Base-by-base conservation (phyloP, 2,113 vertebrate species). In the Grallaria varia region DNA sequence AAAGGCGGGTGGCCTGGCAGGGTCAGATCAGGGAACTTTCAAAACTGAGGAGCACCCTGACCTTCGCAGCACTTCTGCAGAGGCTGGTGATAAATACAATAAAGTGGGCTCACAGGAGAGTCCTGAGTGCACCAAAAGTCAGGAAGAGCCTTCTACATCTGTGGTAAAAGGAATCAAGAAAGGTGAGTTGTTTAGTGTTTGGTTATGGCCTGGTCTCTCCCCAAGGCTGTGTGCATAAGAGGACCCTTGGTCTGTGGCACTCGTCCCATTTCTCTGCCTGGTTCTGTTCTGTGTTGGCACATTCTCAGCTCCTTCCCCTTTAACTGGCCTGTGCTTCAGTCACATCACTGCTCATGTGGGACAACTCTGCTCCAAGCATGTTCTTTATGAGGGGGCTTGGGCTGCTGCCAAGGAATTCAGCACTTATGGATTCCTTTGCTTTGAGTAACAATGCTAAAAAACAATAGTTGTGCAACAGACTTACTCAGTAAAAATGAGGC, bases 71-170 rank as follows among this genome's bases (percentile, higher is more conserved):
- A 19, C 55, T 45, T 59, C 93, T 88, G 39, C 89, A 53, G 84
- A 84, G 71, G 28, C 0, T 27, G 69, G 9, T 24, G 86, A n/a
- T 35, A 9, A 35, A 23, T 25, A 37, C 45, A 40, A 2, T 4
- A 3, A 53, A 47, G 80, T 6, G 55, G 50, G 59, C 94, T n/a
- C 95, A 85, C 67, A 33, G 55, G 87, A 95, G 97, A 55, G 90
- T 55, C 19, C 92, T 8, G 62, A 79, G 37, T 47, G 69, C 44
- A 31, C 45, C 9, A 22, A 17, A 37, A 80, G 47, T 45, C 69
- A 49, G 24, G 97, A 96, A 33, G 97, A 96, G 33, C 98, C 98
- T 6, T 98, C 99, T 22, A 98, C 98, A 3, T 98, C 98, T 27
- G 73, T 97, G 47, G n/a, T 89, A 3, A 99, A 98, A 95, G 97